These are phyloP conservation scores for Grus americana DNA, from an alignment of 2,113 vertebrate genomes.

Conservation along the genomic window DNA sequence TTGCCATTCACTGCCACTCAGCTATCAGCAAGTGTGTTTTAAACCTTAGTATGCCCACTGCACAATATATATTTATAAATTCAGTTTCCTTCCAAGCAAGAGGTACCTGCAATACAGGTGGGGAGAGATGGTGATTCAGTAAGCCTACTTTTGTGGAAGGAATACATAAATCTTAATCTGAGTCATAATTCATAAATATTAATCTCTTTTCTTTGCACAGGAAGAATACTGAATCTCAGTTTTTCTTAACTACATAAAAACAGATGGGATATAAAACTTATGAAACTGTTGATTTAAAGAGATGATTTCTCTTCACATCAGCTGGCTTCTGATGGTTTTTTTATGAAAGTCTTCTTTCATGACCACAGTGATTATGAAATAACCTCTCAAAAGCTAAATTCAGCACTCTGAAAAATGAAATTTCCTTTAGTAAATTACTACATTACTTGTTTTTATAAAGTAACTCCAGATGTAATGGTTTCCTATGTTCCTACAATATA, in stretches of 20 bases:
- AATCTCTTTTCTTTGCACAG: constrained; percentile 27
- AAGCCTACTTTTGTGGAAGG: neutral
- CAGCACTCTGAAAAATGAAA: neutral
- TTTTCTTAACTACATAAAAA: constrained; percentile 4
- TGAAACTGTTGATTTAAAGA: neutral
- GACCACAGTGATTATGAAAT: neutral
- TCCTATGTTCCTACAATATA: neutral
- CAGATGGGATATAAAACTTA: neutral
- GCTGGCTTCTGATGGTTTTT: neutral
- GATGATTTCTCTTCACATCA: neutral
- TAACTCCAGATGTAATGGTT: neutral
- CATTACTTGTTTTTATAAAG: neutral
- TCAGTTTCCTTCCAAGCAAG: constrained; percentile 32
- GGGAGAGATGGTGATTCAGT: constrained; percentile 30
- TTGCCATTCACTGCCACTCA: neutral
- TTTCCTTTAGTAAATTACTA: neutral
- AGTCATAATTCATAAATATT: constrained; percentile 53
- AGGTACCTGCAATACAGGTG: constrained; percentile 28
- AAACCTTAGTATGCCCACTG: neutral
- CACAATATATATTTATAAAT: constrained; percentile 23
- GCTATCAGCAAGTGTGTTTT: neutral
- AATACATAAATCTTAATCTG: constrained; percentile 60
- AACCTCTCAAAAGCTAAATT: neutral
- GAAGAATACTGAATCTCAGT: neutral
- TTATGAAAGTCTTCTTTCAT: neutral